These are phyloP conservation scores for Coleophora deauratella DNA, from an alignment of 2,888 invertebrate genomes.

Conservation along the genomic window DNA sequence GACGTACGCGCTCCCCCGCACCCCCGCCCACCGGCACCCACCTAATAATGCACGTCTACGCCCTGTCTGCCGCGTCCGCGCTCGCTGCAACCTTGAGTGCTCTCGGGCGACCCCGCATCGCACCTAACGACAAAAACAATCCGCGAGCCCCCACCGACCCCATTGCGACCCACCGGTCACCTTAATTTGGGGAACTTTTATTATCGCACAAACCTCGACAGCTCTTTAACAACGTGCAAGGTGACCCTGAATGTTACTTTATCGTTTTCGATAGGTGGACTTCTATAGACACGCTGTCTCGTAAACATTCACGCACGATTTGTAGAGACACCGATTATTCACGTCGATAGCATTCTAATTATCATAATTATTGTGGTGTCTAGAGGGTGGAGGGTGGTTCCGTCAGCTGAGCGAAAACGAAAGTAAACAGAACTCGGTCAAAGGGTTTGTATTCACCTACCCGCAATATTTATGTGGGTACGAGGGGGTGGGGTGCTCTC, in stretches of 20 bases:
- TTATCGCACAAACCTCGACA: too few relatives aligned
- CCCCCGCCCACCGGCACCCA: constrained; percentile 61
- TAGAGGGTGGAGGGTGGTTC: constrained; percentile 55
- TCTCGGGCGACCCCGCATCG: constrained; percentile 43
- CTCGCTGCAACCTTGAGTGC: constrained; percentile 68
- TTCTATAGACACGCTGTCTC: too few relatives aligned
- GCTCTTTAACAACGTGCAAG: too few relatives aligned
- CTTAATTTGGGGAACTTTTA: constrained; percentile 39
- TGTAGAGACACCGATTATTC: constrained; percentile 7
- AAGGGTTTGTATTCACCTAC: constrained; percentile 75
- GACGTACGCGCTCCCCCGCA: constrained; percentile 66
- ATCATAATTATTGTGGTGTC: constrained; percentile 68
- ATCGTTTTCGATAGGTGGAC: too few relatives aligned
- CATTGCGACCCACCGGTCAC: constrained; percentile 23
- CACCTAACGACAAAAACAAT: constrained; percentile 17
- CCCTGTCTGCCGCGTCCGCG: constrained; percentile 69
- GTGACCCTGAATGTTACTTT: too few relatives aligned
- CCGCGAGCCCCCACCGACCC: too few relatives aligned
- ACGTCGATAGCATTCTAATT: constrained; percentile 65
- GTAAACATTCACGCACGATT: too few relatives aligned
- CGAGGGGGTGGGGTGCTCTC: constrained; percentile 52
- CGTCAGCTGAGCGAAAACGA: constrained; percentile 75
- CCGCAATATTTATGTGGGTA: constrained; percentile 74
- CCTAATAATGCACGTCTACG: constrained; percentile 75
- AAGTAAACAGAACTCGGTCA: constrained; percentile 76